Evolutionary conservation across 2,797 vertebrate species (phyloP).

Genomic region (Lagodon rhomboides): DNA sequence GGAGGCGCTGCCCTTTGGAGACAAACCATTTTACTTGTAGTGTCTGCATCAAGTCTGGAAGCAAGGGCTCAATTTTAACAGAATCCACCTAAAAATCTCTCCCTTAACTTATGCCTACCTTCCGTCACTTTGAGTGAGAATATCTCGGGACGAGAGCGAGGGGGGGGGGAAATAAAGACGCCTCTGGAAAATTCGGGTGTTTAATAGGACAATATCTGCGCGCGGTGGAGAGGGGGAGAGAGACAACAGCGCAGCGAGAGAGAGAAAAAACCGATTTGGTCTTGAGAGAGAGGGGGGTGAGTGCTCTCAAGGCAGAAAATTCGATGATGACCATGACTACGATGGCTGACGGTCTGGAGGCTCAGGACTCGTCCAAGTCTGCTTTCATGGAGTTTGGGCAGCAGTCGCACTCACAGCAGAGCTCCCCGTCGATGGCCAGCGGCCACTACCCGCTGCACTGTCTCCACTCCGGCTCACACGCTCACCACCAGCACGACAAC

Average conservation of each 20-base stretch:
- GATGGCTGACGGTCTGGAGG: slow-evolving; percentile 99
- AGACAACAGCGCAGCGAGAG: slow-evolving; percentile 83
- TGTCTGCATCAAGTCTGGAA: slow-evolving; percentile 95
- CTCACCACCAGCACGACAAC: slow-evolving; percentile 93
- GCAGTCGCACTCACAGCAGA: slow-evolving; percentile 92
- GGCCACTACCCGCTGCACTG: slow-evolving; percentile 98
- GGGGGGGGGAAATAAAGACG: slow-evolving; percentile 77
- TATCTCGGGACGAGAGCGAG: slow-evolving; percentile 78
- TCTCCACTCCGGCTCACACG: slow-evolving; percentile 95
- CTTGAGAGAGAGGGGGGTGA: slow-evolving; percentile 89
- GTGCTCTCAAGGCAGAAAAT: slow-evolving; percentile 94
- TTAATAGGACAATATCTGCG: slow-evolving; percentile 88
- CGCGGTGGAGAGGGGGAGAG: slow-evolving; percentile 84
- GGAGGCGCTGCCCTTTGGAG: slow-evolving; percentile 98
- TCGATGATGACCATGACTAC: slow-evolving; percentile 99
- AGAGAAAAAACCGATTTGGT: slow-evolving; percentile 86
- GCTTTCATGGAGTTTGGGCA: slow-evolving; percentile 99
- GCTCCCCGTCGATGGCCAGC: slow-evolving; percentile 97
- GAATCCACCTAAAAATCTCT: slow-evolving; percentile 95
- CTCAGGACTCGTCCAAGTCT: slow-evolving; percentile 99
- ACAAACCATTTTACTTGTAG: slow-evolving; percentile 98
- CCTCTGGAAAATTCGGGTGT: slow-evolving; percentile 83
- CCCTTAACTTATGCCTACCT: slow-evolving; percentile 91
- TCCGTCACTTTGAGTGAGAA: slow-evolving; percentile 87
- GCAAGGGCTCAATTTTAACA: slow-evolving; percentile 95